Percentiles rank a stretch among this genome's conserved stretches.
Evolutionary conservation across 2,797 vertebrate species (phyloP).

Genomic region (Poecilia velifera): DNA sequence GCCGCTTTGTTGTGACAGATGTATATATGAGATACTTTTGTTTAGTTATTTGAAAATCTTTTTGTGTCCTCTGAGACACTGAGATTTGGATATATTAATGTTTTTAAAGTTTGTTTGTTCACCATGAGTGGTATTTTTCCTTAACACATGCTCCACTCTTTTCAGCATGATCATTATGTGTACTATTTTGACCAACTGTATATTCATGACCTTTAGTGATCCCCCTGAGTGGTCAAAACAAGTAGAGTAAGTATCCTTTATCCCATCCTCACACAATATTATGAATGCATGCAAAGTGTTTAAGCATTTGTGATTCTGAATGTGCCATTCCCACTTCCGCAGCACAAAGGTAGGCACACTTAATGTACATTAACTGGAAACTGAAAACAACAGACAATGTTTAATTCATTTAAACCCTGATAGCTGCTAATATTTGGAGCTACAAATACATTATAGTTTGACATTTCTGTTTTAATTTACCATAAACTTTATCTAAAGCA

Average conservation of each 20-base stretch:
- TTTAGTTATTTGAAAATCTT: slow-evolving; percentile 47
- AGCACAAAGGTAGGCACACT: neutral
- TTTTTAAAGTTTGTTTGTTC: neutral
- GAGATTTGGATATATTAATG: neutral
- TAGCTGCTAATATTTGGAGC: neutral
- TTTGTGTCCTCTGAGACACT: slow-evolving; percentile 22
- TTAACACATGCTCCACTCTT: slow-evolving; percentile 85
- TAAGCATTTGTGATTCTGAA: neutral
- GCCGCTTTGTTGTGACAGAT: slow-evolving; percentile 37
- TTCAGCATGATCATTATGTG: slow-evolving; percentile 99
- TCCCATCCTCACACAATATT: neutral
- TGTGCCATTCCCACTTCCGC: neutral
- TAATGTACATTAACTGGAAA: neutral
- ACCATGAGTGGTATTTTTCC: slow-evolving; percentile 61
- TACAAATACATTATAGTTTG: neutral
- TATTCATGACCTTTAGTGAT: slow-evolving; percentile 99
- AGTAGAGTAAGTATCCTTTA: slow-evolving; percentile 94
- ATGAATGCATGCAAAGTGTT: slow-evolving; percentile 25
- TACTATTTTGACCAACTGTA: slow-evolving; percentile 99
- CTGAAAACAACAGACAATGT: neutral
- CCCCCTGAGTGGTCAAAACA: slow-evolving; percentile 99
- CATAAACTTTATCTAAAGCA: neutral
- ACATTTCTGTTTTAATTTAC: neutral
- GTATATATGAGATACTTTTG: slow-evolving; percentile 31
- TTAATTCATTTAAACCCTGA: neutral